Base-by-base conservation (phyloP, 1,140 invertebrate genomes). In the Ips typographus region DNA sequence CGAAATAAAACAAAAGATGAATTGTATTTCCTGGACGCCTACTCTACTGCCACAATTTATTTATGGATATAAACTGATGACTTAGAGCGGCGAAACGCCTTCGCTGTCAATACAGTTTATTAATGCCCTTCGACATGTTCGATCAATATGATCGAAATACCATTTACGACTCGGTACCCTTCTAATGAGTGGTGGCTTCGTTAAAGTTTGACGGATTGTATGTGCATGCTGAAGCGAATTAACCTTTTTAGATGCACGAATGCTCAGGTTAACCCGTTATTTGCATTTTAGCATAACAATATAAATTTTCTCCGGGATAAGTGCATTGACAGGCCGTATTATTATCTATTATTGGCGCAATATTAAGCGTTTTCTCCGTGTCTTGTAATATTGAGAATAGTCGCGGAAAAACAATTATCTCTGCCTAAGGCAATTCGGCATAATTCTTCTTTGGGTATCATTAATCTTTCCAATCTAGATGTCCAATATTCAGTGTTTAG, bases 11-110 rank as follows among this genome's bases (percentile, higher is more conserved):
- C 62, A 59, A 66, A 66, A 58, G 53, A 66, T 66, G 55, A 44
- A 66, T 66, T 59, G 64, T 44, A 43, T 66, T 66, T 66, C 64
- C 64, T 66, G 64, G 64, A 66, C 64, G 64, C 64, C 64, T 66
- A 66, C 64, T 55, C 64, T 44, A 58, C 43, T 66, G 64, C 64
- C 64, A 58, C 55, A 66, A 66, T 66, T 22, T 66, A 66, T 66
- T 66, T 66, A 66, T 66, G 53, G 64, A 43, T 53, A 63, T 40
- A 43, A 36, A 2, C 64, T 22, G 42, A 57, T 49, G 41, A 66
- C 42, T 58, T 66, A 39, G 39, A 64, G 51, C 40, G 2, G 38
- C 40, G 39, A 63, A 53, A 64, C 51, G 51, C 49, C 62, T 55
- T 42, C 41, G 40, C 43, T 61, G 53, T 39, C 53, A 49, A 22